These are phyloP conservation scores for Osmerus eperlanus DNA, from an alignment of 2,113 vertebrate genomes.

Conservation along the genomic window DNA sequence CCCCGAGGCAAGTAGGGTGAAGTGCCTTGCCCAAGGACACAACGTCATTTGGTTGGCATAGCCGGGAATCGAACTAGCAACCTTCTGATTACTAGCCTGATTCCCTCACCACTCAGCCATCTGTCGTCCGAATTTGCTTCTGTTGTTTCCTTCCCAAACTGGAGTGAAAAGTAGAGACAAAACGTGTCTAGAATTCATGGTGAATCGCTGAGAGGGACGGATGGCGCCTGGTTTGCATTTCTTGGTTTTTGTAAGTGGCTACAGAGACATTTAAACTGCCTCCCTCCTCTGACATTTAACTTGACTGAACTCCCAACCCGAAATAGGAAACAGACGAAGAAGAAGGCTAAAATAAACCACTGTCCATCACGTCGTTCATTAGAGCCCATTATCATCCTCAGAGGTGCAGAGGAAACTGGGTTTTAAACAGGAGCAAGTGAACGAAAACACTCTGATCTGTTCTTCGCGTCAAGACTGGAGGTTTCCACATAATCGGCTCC, in stretches of 20 bases:
- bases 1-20: too few species aligned
- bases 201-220: constrained; percentile 41
- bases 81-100: too few species aligned
- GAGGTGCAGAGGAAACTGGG: constrained; percentile 17
- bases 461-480: background rate
- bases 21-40: too few species aligned
- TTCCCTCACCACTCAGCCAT: too few species aligned
- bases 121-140: constrained; percentile 3
- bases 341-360: constrained; percentile 53
- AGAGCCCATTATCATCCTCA: constrained; percentile 47
- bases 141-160: constrained; percentile 2
- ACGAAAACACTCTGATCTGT: background rate
- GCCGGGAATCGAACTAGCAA: too few species aligned
- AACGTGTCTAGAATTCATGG: constrained; percentile 37
- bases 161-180: constrained; percentile 28
- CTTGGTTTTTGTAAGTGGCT: constrained; percentile 41
- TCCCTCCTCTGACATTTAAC: constrained; percentile 48
- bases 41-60: too few species aligned
- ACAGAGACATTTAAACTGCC: constrained; percentile 53
- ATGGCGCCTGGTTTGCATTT: constrained; percentile 60
- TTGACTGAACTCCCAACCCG: constrained; percentile 44
- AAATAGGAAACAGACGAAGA: constrained; percentile 51
- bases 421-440: constrained; percentile 37
- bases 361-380: constrained; percentile 55
- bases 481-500: too few species aligned